Base-by-base conservation (phyloP, 1,140 invertebrate genomes). In the Calephelis virginiensis region DNA sequence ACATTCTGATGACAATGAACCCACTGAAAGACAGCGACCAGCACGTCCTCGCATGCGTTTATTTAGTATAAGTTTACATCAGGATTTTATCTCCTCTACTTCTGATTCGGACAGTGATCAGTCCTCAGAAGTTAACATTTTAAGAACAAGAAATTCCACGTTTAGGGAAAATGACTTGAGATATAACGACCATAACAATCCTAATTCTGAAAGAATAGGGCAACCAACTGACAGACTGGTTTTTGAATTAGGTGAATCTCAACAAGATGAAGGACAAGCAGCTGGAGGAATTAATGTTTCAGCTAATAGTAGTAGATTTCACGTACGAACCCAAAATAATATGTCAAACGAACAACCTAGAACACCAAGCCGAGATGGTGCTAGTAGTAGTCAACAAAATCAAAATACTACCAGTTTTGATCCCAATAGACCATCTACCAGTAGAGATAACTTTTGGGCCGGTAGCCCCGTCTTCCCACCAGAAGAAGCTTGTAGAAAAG, bases 101-200 rank as follows among this genome's bases (percentile, higher is more conserved):
- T 88, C 89, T 0, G 86, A 89, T 69, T 89, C 89, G 5, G 89
- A 90, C 61, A 89, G 85, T 67, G 89, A 91, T 60, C 80, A 80
- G 9, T 85, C 85, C 5, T 75, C 83, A 8, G 89, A 89, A 76
- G 78, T 87, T 14, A 86, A 89, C 72, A 87, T 89, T 67, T 82
- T 86, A 49, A 73, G 89, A 59, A 86, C 89, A 4, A 75, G 80
- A 64, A 88, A 86, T 68, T 72, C 85, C 7, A 82, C 82, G 1
- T 86, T 86, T 65, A 78, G 77, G 63, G 86, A 86, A 70, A 75
- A 83, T 38, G 77, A 80, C 13, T 10, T 71, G 0, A 74, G 75
- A 65, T 69, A 69, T 47, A 8, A 67, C n/a, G 70, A 72, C 45
- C 64, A 63, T 6, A 43, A 72, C n/a, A 60, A 60, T 47, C 10